A percentile compares a stretch with the other conserved stretches of the same genome.
phyloP scores from a whole-genome alignment of 2,888 invertebrate genomes.

The Ganaspis brasiliensis region DNA sequence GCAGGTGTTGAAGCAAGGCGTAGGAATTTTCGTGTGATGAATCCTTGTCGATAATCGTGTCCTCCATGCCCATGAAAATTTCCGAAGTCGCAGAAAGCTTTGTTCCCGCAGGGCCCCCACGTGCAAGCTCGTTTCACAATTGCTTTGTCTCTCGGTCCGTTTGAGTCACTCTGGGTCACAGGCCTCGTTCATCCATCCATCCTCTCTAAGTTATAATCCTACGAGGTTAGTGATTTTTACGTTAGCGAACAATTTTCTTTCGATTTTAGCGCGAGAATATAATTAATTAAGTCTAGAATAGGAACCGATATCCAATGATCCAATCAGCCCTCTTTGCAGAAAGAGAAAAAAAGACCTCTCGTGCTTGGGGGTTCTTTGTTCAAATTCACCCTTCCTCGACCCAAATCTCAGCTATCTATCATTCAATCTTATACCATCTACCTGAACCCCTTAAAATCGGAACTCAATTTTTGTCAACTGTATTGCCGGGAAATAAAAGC shows the following conservation, averaged over 20 bases:
- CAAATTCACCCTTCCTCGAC: constrained; percentile 32
- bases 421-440: constrained; percentile 25
- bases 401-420: constrained; percentile 21
- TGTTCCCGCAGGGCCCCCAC: constrained; percentile 61
- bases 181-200: constrained; percentile 71
- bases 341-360: neutral
- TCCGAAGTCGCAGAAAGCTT: constrained; percentile 60
- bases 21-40: constrained; percentile 34
- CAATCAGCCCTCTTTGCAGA: constrained; percentile 27
- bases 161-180: constrained; percentile 62
- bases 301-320: constrained; percentile 36
- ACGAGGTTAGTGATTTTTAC: constrained; percentile 72
- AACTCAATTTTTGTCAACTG: neutral
- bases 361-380: constrained; percentile 34
- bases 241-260: constrained; percentile 60
- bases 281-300: constrained; percentile 12
- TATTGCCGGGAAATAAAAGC: neutral
- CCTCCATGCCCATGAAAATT: constrained; percentile 45
- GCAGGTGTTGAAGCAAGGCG: constrained; percentile 5
- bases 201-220: constrained; percentile 77
- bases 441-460: constrained; percentile 9
- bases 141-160: constrained; percentile 52
- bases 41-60: constrained; percentile 27
- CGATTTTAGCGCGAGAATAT: constrained; percentile 27
- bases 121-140: constrained; percentile 56